Percentiles rank a stretch among this genome's conserved stretches.
Conservation (phyloP, 2,888 invertebrate genomes). For the Cacoxenus indagator region DNA sequence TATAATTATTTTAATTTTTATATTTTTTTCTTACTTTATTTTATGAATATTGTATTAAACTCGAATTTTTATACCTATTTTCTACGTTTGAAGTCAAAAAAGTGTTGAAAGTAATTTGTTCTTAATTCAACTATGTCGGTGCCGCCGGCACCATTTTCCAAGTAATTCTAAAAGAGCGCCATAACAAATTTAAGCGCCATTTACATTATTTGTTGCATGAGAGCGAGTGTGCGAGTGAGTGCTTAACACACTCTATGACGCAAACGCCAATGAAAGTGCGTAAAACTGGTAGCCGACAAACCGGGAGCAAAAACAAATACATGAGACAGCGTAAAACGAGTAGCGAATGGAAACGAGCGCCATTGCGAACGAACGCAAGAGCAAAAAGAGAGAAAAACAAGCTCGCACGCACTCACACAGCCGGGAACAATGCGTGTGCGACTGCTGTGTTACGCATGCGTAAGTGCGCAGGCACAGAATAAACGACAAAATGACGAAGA, state of each 20-base stretch:
- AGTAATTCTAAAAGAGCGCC: background rate
- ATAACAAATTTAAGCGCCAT: conserved; percentile 10
- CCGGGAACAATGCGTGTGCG: background rate
- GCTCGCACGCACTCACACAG: background rate
- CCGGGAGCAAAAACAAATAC: conserved; percentile 24
- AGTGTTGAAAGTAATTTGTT: background rate
- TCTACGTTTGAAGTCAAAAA: too few relatives aligned
- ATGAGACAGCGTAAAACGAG: conserved; percentile 6
- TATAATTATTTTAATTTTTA: background rate
- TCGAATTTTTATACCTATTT: too few relatives aligned
- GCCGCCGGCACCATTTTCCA: background rate
- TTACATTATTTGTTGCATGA: background rate
- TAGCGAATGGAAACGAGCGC: background rate
- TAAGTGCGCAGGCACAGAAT: conserved; percentile 36
- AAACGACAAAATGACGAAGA: background rate
- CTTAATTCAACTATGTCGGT: background rate
- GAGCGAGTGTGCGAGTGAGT: conserved; percentile 32
- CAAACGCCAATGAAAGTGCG: conserved; percentile 68
- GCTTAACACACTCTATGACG: background rate
- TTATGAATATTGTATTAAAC: too few relatives aligned
- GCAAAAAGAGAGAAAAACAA: too few relatives aligned
- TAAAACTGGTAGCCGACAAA: conserved; percentile 67
- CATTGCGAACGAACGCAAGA: conserved; percentile 16
- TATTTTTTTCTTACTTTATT: background rate
- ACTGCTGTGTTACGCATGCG: conserved; percentile 41